Evolutionary conservation across 2,797 vertebrate species (phyloP), one percentile per base, ranked within the genome.

Genomic region (Holocentrus rufus): DNA sequence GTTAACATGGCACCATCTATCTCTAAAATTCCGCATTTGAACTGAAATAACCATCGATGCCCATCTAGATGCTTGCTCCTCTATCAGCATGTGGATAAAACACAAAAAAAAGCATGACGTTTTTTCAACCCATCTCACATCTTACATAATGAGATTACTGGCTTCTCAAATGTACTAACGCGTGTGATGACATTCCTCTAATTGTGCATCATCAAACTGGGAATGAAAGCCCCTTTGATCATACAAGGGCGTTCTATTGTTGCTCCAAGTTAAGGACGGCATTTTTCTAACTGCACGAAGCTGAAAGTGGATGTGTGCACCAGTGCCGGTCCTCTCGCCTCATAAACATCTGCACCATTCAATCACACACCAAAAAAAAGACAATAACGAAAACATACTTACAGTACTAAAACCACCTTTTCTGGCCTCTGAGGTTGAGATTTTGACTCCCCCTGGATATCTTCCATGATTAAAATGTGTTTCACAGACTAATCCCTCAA

Each of bases 31-130:
- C 22, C 6, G 71, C 27, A 65, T 75, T 70, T 67, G 72, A 69
- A 55, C 39, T 53, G 7, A 77, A 75, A 61, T 70, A 65, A 83
- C 60, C 56, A 63, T 34, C 6, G 7, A 52, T 30, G 70, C 17
- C n/a, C n/a, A 25, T 81, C 42, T 75, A 4, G 57, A 75, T 25
- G 69, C 60, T 75, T 68, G 68, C 66, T 80, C 20, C 54, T 69
- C 39, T 82, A 47, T 71, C 55, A 80, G 77, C 80, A 81, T 81
- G 76, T 77, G 66, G 61, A 75, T 64, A 71, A 81, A 79, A 66
- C 30, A 55, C 17, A 69, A 58, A 74, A 58, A 74, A 78, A 71
- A 64, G 59, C 77, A 83, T 85, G 61, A 54, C 46, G 44, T 63
- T 52, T 70, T 4, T 52, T 30, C 14, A 50, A 18, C 9, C 30